These are phyloP conservation scores for Erpobdella octoculata DNA, from an alignment of 2,888 invertebrate species.

Conservation along the genomic window DNA sequence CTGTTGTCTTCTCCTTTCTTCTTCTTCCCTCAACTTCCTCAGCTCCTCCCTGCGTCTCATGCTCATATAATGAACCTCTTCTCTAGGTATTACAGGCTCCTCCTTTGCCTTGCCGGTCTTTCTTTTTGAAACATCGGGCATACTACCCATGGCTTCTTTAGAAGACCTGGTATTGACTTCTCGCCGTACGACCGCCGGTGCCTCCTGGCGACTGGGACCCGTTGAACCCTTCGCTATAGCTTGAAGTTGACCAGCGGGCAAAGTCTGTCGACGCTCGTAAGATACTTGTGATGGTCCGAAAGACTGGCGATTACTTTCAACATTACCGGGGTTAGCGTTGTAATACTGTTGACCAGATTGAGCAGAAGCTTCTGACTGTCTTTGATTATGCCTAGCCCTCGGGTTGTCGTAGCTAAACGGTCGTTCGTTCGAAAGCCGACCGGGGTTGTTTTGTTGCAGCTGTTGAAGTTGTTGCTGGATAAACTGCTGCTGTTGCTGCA, in stretches of 20 bases:
- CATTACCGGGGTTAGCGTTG: conserved; percentile 46
- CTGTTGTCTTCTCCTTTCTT: conserved; percentile 47
- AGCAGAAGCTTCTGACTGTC: conserved; percentile 32
- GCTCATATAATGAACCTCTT: conserved; percentile 87
- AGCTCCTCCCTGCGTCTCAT: conserved; percentile 88
- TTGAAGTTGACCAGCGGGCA: conserved; percentile 39
- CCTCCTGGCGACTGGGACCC: conserved; percentile 57
- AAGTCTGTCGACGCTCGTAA: conserved; percentile 44
- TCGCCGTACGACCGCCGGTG: conserved; percentile 55
- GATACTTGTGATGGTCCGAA: conserved; percentile 36
- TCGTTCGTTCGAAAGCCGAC: not conserved
- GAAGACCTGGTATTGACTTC: conserved; percentile 17
- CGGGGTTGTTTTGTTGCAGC: conserved; percentile 26
- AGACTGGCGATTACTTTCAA: conserved; percentile 34
- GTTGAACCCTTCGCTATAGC: conserved; percentile 4
- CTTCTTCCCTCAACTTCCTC: conserved; percentile 70
- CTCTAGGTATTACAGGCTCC: conserved; percentile 78
- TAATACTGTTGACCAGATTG: conserved; percentile 40
- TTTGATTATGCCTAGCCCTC: not conserved
- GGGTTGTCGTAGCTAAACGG: conserved; percentile 9
- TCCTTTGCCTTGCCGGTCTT: conserved; percentile 83
- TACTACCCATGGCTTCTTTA: conserved; percentile 63
- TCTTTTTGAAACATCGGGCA: conserved; percentile 74
- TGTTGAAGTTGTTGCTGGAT: conserved; percentile 4
- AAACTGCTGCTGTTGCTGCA: conserved; percentile 18